phyloP scores from a whole-genome alignment of 1,140 invertebrate species.

The Pseudoatta argentina region DNA sequence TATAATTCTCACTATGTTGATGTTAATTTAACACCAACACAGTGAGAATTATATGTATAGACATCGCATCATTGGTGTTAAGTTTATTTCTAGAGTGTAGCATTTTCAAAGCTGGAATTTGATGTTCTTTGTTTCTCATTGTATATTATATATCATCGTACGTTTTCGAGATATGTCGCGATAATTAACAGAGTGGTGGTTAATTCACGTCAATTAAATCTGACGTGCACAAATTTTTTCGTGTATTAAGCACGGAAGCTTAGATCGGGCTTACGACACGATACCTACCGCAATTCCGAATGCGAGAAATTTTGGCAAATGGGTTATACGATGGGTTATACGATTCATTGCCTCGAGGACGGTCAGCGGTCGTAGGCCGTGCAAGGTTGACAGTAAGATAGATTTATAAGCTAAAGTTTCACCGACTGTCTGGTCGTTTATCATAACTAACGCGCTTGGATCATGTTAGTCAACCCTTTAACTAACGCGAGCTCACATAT shows the following conservation, averaged over 20 bases:
- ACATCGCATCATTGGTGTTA: too few relatives aligned
- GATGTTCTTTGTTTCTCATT: background rate
- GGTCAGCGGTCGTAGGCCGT: constrained; percentile 57
- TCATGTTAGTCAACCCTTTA: constrained; percentile 56
- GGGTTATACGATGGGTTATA: constrained; percentile 16
- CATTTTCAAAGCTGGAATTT: background rate
- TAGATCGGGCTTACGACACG: constrained; percentile 28
- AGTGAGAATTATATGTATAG: too few relatives aligned
- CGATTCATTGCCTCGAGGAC: constrained; percentile 38
- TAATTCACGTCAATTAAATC: background rate
- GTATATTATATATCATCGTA: background rate
- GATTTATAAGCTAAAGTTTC: constrained; percentile 60
- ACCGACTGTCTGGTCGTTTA: constrained; percentile 34
- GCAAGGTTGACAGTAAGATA: constrained; percentile 37
- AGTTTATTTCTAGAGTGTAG: background rate
- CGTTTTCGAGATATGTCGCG: background rate
- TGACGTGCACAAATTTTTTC: constrained; percentile 12
- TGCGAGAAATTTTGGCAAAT: constrained; percentile 51
- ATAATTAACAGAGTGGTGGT: constrained; percentile 14
- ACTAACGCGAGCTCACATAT: constrained; percentile 29
- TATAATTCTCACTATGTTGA: too few relatives aligned
- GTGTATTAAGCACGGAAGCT: constrained; percentile 30
- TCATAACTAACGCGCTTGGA: constrained; percentile 48
- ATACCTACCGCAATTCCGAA: constrained; percentile 30
- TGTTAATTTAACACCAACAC: too few relatives aligned